Conservation (phyloP, 2,797 vertebrate genomes). For the Rhinogobio ventralis region DNA sequence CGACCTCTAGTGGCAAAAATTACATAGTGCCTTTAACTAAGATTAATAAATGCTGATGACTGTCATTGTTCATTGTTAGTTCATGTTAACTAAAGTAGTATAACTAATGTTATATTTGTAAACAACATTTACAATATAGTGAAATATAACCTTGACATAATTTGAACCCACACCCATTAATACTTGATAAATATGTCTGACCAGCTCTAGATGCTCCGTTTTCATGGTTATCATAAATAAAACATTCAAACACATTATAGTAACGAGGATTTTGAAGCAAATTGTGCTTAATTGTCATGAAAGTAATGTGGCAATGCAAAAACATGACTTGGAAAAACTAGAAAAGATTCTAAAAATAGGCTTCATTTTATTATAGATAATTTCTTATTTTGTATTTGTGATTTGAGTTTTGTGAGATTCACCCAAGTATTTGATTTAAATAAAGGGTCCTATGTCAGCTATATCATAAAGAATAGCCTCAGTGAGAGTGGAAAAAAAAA, state of each 20-base stretch:
- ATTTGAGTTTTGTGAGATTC: background rate
- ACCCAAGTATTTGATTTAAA: background rate
- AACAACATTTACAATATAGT: background rate
- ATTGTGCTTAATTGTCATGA: background rate
- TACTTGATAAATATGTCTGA: background rate
- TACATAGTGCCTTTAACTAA: too few relatives aligned
- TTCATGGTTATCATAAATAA: background rate
- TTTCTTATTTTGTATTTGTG: too few relatives aligned
- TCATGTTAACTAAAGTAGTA: too few relatives aligned
- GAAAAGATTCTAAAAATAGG: background rate
- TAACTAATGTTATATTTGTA: too few relatives aligned
- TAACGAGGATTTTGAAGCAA: background rate
- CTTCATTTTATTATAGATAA: background rate
- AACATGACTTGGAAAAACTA: background rate
- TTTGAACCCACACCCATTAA: background rate
- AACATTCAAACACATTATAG: background rate
- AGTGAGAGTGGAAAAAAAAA: constrained; percentile 24
- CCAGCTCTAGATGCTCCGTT: background rate
- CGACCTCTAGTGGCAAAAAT: too few relatives aligned
- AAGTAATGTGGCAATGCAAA: background rate
- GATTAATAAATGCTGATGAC: too few relatives aligned
- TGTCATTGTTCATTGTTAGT: too few relatives aligned
- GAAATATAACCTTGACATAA: background rate
- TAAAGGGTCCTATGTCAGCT: background rate
- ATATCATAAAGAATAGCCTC: background rate